phyloP scores from a whole-genome alignment of 1,140 invertebrate genomes.

The Cataglyphis hispanica region DNA sequence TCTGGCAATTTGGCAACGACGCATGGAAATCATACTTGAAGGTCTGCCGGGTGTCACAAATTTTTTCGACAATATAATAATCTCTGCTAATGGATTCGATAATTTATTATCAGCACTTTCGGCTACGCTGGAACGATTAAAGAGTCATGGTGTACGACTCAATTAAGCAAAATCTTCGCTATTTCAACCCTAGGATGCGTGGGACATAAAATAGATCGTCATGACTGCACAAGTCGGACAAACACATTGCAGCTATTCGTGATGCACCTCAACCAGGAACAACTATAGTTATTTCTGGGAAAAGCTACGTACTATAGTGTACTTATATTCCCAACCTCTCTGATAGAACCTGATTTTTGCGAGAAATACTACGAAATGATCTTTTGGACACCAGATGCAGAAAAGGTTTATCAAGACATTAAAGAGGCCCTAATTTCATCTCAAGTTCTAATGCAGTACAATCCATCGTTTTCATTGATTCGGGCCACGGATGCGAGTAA shows the following conservation, averaged over 20 bases:
- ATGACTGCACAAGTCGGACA: conserved; percentile 9
- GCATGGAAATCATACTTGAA: neutral
- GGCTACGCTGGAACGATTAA: neutral
- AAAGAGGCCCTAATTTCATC: too few relatives aligned
- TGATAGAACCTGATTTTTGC: neutral
- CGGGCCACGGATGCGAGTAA: too few relatives aligned
- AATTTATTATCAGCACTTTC: neutral
- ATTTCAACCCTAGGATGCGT: neutral
- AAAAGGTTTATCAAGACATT: too few relatives aligned
- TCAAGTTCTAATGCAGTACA: too few relatives aligned
- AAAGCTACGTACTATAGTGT: neutral
- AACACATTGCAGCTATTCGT: conserved; percentile 24
- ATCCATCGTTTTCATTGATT: too few relatives aligned
- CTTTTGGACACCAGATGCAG: conserved; percentile 74
- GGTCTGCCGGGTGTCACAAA: neutral
- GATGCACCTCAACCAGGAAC: conserved; percentile 53
- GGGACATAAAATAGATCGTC: neutral
- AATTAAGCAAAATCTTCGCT: neutral
- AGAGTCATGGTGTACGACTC: neutral
- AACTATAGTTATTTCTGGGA: neutral
- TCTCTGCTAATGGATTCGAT: neutral
- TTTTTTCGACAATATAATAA: conserved; percentile 10
- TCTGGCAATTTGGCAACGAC: conserved; percentile 2
- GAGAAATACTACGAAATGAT: conserved; percentile 54
- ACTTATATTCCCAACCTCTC: conserved; percentile 21